These are phyloP conservation scores for Glyphotaelius pellucidus DNA, from an alignment of 2,888 invertebrate genomes.

Conservation along the genomic window DNA sequence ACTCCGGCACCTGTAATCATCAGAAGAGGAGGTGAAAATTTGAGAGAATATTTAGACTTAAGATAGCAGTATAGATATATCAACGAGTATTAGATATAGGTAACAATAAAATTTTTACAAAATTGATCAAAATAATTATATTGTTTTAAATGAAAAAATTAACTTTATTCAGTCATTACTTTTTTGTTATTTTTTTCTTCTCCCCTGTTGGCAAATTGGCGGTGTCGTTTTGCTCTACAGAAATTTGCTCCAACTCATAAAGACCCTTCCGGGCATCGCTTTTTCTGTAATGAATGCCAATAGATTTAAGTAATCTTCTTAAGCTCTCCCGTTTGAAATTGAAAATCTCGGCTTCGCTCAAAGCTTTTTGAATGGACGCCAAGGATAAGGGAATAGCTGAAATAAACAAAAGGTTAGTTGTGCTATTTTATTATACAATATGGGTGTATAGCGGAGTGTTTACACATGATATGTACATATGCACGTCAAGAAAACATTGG, in stretches of 20 bases:
- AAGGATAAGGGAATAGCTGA: background rate
- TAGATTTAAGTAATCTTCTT: background rate
- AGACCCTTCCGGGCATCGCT: background rate
- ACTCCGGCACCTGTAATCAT: background rate
- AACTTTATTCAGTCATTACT: background rate
- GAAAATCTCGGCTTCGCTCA: background rate
- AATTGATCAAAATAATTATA: background rate
- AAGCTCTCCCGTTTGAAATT: background rate
- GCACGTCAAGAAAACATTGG: too few relatives aligned
- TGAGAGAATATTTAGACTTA: background rate
- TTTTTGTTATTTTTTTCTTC: background rate
- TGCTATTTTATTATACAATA: background rate
- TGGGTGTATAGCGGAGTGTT: too few relatives aligned
- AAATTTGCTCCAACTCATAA: background rate
- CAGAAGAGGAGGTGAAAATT: background rate
- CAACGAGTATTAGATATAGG: too few relatives aligned
- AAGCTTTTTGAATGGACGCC: background rate
- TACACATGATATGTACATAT: too few relatives aligned
- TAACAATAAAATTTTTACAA: background rate
- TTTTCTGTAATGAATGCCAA: background rate
- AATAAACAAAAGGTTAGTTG: background rate
- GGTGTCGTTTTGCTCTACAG: background rate
- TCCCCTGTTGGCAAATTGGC: background rate
- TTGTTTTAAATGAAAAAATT: background rate
- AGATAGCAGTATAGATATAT: background rate